A percentile compares a stretch with the other conserved stretches of the same genome.
Evolutionary conservation across 2,888 invertebrate species (phyloP).

Genomic region (Napeogenes inachia): DNA sequence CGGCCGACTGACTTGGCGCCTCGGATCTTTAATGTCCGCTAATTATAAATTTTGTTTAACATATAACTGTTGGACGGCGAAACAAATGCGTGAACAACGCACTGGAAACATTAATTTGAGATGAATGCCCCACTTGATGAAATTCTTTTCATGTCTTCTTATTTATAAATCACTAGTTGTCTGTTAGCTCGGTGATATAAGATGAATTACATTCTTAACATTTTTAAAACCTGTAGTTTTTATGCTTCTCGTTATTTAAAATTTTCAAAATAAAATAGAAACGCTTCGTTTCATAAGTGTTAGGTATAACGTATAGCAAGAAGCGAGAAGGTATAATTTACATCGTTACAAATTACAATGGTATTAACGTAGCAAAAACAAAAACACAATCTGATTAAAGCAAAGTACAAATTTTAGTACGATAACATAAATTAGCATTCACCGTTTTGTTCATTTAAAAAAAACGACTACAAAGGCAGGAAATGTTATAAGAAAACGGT

Average conservation of each 20-base stretch:
- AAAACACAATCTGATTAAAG: constrained; percentile 3
- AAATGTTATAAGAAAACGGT: constrained; percentile 37
- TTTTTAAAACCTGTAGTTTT: neutral
- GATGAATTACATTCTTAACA: neutral
- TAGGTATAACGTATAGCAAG: neutral
- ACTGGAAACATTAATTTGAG: constrained; percentile 29
- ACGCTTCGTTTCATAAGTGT: neutral
- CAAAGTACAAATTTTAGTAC: constrained; percentile 6
- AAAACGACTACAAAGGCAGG: constrained; percentile 34
- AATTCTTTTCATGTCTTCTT: constrained; percentile 26
- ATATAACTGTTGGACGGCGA: constrained; percentile 40
- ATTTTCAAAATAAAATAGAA: neutral
- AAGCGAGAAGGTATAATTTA: constrained; percentile 2
- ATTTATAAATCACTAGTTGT: constrained; percentile 7
- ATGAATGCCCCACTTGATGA: constrained; percentile 32
- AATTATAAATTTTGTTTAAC: constrained; percentile 46
- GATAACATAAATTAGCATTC: constrained; percentile 18
- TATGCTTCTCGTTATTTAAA: neutral
- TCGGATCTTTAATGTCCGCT: constrained; percentile 43
- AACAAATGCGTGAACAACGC: constrained; percentile 39
- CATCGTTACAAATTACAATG: constrained; percentile 3
- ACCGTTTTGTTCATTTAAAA: constrained; percentile 29
- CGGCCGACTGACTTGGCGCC: constrained; percentile 38
- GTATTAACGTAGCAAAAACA: constrained; percentile 1
- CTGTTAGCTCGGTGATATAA: constrained; percentile 1